Evolutionary conservation across 2,888 invertebrate species (phyloP).

Genomic region (Drosophila paranaensis): DNA sequence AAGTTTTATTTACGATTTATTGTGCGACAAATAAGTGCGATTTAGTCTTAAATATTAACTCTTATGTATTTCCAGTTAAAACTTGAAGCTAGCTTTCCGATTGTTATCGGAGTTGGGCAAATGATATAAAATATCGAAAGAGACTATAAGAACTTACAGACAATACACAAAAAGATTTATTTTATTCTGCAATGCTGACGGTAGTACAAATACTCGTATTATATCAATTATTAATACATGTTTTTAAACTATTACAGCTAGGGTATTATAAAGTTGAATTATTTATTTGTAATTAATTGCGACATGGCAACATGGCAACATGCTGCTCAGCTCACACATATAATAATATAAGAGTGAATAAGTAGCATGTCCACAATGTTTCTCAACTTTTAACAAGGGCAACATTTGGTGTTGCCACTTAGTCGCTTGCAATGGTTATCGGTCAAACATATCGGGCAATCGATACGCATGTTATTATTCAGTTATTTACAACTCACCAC

Average conservation of each 20-base stretch:
- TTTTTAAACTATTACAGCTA: neutral
- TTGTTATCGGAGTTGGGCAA: neutral
- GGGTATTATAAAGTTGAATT: neutral
- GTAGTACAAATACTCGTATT: too few species aligned
- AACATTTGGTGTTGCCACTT: constrained; percentile 38
- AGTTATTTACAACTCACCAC: constrained; percentile 53
- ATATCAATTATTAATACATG: neutral
- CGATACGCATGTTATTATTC: constrained; percentile 46
- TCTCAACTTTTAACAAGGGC: constrained; percentile 12
- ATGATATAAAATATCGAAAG: neutral
- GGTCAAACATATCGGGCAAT: constrained; percentile 32
- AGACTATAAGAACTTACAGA: neutral
- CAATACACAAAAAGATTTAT: too few species aligned
- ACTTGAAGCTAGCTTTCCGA: neutral
- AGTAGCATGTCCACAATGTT: neutral
- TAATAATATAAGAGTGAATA: neutral
- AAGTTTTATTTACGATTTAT: neutral
- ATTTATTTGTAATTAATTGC: neutral
- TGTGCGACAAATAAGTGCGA: too few species aligned
- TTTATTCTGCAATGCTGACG: too few species aligned
- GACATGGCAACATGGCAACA: constrained; percentile 6
- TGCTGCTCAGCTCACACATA: neutral
- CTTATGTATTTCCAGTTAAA: neutral
- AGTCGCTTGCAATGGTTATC: constrained; percentile 15
- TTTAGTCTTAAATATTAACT: neutral